Base-by-base conservation (phyloP, 2,888 invertebrate species). In the Acronicta leporina region DNA sequence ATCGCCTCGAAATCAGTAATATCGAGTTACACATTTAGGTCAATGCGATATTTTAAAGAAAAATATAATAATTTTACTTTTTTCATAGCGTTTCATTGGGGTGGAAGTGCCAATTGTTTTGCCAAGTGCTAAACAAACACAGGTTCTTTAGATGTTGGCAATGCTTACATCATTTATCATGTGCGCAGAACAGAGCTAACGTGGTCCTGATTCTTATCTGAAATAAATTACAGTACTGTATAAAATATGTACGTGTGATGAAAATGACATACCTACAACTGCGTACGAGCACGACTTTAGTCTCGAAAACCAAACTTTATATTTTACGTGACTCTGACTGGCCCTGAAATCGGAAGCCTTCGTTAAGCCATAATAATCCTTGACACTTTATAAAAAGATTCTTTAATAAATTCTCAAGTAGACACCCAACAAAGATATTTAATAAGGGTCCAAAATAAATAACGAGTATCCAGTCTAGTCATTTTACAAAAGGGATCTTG, bases 371-470 rank as follows among this genome's bases (percentile, higher is more conserved):
- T 54, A 64, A 67, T 65, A 66, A 61, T 44, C 61, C 61, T 64
- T 62, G 65, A 71, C 60, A 68, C 56, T 63, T 76, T 80, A 57
- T 69, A 68, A 73, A 72, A 76, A 80, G 77, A 84, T 82, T 75
- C 73, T 72, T 66, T 77, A 75, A 75, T 78, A 80, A 83, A 82
- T 81, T 78, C 68, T 51, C 66, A 63, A 75, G 65, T 59, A 54
- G 63, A 80, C 68, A 77, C 69, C 70, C 79, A 80, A 70, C 68
- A 73, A 75, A 78, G 78, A 82, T 81, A 84, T 84, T 86, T 88
- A 87, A 87, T 87, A 86, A 86, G 81, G 80, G 81, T 77, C 79
- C 74, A 72, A 83, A 87, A 90, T 89, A 89, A 90, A 89, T 90
- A 88, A 87, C 81, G 79, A 83, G 79, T 77, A 83, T 80, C 81